Percentiles rank a stretch among this genome's conserved stretches.
These are phyloP conservation scores for Zalophus californianus DNA, from an alignment of 2,797 vertebrate species.

Conservation along the genomic window DNA sequence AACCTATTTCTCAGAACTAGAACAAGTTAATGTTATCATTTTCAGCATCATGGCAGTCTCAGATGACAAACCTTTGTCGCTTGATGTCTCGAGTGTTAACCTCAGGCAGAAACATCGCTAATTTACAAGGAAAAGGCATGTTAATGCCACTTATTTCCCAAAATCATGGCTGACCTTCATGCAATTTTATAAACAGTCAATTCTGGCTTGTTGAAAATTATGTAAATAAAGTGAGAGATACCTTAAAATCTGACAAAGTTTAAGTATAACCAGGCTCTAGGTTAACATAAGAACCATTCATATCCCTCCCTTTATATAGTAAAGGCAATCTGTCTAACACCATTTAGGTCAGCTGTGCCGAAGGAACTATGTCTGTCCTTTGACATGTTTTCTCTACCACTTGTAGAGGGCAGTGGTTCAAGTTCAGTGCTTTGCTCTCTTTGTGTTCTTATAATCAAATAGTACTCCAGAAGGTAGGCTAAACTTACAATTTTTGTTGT, in stretches of 20 bases:
- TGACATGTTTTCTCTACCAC: background rate
- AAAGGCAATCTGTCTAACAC: background rate
- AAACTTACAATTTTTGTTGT: background rate
- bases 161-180: background rate
- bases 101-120: background rate
- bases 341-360: background rate
- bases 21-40: background rate
- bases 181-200: background rate
- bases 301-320: background rate
- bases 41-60: background rate
- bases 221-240: background rate
- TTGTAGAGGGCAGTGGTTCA: background rate
- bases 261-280: background rate
- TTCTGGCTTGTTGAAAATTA: slow-evolving; percentile 21
- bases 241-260: background rate
- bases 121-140: slow-evolving; percentile 32
- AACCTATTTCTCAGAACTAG: slow-evolving; percentile 6
- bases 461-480: background rate
- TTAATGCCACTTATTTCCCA: background rate
- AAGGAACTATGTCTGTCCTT: background rate
- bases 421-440: slow-evolving; percentile 10
- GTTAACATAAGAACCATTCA: background rate
- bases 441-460: background rate
- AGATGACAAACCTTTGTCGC: background rate
- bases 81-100: background rate